Conservation (phyloP, 2,888 invertebrate species). For the Chymomyza caudatula region DNA sequence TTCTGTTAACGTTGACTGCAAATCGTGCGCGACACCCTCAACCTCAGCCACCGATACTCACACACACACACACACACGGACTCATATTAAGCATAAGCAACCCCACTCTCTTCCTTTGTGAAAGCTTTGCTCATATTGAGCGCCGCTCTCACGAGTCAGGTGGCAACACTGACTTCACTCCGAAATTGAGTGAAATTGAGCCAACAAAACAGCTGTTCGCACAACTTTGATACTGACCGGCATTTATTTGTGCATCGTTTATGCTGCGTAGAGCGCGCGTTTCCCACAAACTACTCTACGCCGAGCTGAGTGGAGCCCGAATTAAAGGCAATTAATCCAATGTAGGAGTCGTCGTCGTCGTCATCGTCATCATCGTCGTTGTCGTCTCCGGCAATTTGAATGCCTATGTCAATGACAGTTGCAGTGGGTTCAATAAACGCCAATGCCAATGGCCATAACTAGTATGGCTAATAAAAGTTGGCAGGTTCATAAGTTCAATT, state of each 20-base stretch:
- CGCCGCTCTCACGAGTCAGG: neutral
- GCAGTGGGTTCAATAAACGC: conserved; percentile 48
- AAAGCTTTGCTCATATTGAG: neutral
- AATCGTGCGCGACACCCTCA: neutral
- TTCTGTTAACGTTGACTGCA: neutral
- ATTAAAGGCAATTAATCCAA: neutral
- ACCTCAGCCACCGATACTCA: neutral
- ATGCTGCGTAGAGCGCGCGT: neutral
- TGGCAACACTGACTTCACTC: neutral
- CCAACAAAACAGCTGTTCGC: neutral
- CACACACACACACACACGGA: conserved; percentile 1
- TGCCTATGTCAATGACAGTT: conserved; percentile 37
- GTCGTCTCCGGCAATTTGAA: neutral
- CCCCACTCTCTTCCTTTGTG: conserved; percentile 24
- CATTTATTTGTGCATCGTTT: neutral
- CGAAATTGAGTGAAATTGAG: neutral
- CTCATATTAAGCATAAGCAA: conserved; percentile 1
- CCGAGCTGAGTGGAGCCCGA: neutral
- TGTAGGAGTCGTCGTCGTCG: neutral
- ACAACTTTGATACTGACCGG: neutral
- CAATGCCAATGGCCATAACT: conserved; percentile 21
- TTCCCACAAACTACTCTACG: neutral
- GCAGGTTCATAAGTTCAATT: neutral
- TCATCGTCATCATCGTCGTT: neutral
- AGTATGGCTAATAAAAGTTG: neutral